phyloP scores from a whole-genome alignment of 2,797 vertebrate genomes.

The Erethizon dorsatum region DNA sequence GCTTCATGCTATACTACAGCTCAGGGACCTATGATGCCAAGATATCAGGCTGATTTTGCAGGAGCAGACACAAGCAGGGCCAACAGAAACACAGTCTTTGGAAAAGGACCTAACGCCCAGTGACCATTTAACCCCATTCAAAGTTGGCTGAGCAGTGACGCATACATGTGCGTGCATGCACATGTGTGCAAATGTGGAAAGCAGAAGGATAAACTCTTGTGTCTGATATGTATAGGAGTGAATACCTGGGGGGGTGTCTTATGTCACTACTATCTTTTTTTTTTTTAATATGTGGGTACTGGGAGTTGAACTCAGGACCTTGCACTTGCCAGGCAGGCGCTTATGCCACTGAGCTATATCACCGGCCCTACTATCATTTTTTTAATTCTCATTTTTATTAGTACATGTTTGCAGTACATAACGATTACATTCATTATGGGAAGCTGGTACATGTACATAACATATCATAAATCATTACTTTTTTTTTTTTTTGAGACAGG shows the following conservation, averaged over 20 bases:
- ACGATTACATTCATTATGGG: not conserved
- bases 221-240: not conserved
- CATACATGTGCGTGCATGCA: not conserved
- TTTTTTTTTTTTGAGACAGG: not conserved
- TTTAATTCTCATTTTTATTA: not conserved
- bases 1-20: not conserved
- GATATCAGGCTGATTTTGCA: not conserved
- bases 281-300: no score
- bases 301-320: no score
- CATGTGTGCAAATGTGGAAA: not conserved
- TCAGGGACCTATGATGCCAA: conserved; percentile 9
- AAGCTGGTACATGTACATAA: not conserved
- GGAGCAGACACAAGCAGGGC: not conserved
- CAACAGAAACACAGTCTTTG: not conserved
- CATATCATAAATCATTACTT: not conserved
- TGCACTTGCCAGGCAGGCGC: no score
- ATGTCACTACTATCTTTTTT: not conserved
- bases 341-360: no score
- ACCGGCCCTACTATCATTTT: not conserved
- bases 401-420: not conserved
- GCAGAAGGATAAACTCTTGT: not conserved
- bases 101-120: not conserved
- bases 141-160: not conserved
- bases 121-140: not conserved
- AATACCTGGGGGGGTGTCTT: not conserved